A percentile compares a stretch with the other conserved stretches of the same genome.
Conservation (phyloP, 2,113 vertebrate genomes). For the Cottus gobio region DNA sequence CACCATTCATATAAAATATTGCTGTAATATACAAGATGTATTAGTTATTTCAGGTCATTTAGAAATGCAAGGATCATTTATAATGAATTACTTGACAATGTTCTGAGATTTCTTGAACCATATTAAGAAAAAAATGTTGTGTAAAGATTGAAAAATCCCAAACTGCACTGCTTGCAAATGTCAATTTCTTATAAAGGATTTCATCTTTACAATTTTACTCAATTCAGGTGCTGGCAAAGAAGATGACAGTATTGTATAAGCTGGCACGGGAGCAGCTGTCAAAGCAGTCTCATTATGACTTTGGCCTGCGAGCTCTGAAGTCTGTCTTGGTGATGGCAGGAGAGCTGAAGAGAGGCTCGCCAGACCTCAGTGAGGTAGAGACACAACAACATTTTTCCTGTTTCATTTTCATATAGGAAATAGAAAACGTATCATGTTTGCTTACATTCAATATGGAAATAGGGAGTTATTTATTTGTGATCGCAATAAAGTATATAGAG, state of each 20-base stretch:
- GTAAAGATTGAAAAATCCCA: neutral
- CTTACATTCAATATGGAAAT: neutral
- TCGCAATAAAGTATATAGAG: neutral
- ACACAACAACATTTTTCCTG: neutral
- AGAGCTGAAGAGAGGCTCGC: conserved; percentile 92
- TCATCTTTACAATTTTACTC: neutral
- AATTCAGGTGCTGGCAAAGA: conserved; percentile 91
- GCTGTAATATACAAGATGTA: neutral
- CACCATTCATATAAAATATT: neutral
- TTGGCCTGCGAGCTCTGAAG: conserved; percentile 94
- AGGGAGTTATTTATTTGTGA: neutral
- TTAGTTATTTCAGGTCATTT: neutral
- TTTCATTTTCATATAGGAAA: conserved; percentile 1
- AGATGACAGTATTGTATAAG: conserved; percentile 99
- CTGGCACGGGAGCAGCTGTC: conserved; percentile 94
- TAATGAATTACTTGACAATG: neutral
- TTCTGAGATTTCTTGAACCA: neutral
- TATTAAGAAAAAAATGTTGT: neutral
- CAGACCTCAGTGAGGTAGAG: conserved; percentile 91
- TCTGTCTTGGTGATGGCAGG: conserved; percentile 97
- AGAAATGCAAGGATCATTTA: neutral
- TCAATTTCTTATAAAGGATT: neutral
- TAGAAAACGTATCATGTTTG: neutral
- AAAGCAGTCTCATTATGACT: conserved; percentile 98
- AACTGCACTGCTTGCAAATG: neutral